Evolutionary conservation across 2,113 vertebrate genomes (phyloP), one percentile per base, ranked within the genome.

Genomic region (Martes martes): DNA sequence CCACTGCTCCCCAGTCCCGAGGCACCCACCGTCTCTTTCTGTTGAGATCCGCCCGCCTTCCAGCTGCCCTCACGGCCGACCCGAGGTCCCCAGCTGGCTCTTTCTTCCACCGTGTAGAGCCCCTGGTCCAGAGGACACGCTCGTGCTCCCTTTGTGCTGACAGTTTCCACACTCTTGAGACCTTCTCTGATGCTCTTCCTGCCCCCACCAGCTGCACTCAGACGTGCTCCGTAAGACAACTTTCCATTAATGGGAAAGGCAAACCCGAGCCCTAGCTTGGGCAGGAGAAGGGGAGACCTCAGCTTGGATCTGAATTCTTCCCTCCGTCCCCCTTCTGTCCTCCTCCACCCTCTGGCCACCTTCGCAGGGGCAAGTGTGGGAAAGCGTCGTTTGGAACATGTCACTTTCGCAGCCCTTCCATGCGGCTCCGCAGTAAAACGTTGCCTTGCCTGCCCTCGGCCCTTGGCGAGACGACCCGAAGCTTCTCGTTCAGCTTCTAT

Each of bases 1-100:
- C 33, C 19, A 21, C 1, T 7, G 4, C 10, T 45, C 3, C 42
- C 9, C 2, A 0, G 18, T 13, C 36, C 21, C 9, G 2, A n/a
- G n/a, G 7, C 13, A 21, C 19, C 9, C 2, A 11, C 11, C 21
- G 6, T 7, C 13, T 76, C 83, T 79, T 33, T 63, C 39, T 55
- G 61, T 19, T 84, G 42, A 57, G 26, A 63, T 79, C 59, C 36
- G 14, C 11, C 23, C 71, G 65, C 6, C 23, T 59, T 11, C 23
- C 33, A 26, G 45, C 33, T 36, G 18, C 2, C 14, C 23, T 55
- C 11, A 0, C 4, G 6, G 7, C 45, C 45, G 16, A 47, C 28
- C 7, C 33, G 4, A 24, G 8, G 26, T 39, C 61, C 50, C 1
- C 1, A 33, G 47, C 28, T 33, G 63, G 39, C 24, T 36, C 13